Evolutionary conservation across 2,888 invertebrate genomes (phyloP), one percentile per base, ranked within the genome.

Genomic region (Lobophora halterata): DNA sequence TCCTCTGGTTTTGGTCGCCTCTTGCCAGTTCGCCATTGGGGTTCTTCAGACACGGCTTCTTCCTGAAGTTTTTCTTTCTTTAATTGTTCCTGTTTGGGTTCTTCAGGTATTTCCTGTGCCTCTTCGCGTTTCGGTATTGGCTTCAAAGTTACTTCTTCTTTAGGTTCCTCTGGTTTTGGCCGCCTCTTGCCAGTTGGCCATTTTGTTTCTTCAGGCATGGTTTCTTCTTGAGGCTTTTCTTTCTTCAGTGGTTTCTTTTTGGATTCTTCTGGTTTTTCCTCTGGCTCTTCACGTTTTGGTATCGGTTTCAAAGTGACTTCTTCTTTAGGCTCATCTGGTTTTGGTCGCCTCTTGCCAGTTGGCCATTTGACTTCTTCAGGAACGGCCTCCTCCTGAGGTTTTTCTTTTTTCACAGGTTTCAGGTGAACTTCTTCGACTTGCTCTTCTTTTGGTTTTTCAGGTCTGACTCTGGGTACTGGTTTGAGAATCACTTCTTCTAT

Each of bases 221-320:
- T 76, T 41, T 88, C 79, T 64, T 89, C 89, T 20, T 71, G 24
- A 8, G 72, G 67, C 51, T 49, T 71, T 53, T 46, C 65, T 58
- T 63, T 65, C 33, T 59, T 64, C 8, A 62, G 18, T 42, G 83
- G 76, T 40, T 82, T 75, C 1, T 72, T 49, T 58, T 72, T 30
- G 54, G 71, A 35, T 59, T 75, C 80, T 67, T 81, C 61, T 3
- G 44, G 34, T 4, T 48, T 47, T 16, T 64, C 65, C 20, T 69
- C 54, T 0, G 40, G 14, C 6, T 7, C 27, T 9, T 58, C 58
- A 51, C 65, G 71, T 30, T 53, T 82, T 5, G 44, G 71, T 51
- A 79, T 61, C 0, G 87, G 79, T 42, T 70, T 71, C 3, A 76
- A 47, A 19, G 64, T 56, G 0, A 54, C 45, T 31, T 64, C 58